A percentile compares a stretch with the other conserved stretches of the same genome.
Evolutionary conservation across 2,888 invertebrate genomes (phyloP).

Genomic region (Frankliniella intonsa): DNA sequence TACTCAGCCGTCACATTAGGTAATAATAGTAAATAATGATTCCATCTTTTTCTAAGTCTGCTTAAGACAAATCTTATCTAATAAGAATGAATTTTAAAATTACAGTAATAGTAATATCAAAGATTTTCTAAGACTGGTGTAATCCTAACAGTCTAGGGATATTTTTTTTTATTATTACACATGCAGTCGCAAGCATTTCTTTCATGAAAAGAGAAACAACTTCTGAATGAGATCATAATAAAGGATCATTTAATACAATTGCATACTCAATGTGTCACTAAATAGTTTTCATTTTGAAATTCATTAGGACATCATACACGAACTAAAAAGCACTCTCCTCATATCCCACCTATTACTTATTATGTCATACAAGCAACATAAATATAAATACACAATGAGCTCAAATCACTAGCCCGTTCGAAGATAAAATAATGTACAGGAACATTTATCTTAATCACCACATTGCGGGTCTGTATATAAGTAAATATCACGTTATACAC

Average conservation of each 20-base stretch:
- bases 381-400: constrained; percentile 24
- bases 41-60: not conserved
- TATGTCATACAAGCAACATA: constrained; percentile 21
- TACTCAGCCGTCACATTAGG: not conserved
- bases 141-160: not conserved
- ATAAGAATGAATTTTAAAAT: not conserved
- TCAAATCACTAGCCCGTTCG: not conserved
- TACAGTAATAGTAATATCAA: not conserved
- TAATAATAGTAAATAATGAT: not conserved
- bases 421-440: constrained; percentile 18
- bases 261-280: constrained; percentile 9
- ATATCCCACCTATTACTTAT: not conserved
- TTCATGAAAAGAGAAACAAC: constrained; percentile 11
- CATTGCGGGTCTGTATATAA: constrained; percentile 16
- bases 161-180: not conserved
- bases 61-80: not conserved
- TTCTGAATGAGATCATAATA: not conserved
- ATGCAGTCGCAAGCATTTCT: not conserved
- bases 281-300: not conserved
- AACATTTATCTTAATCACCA: not conserved
- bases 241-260: constrained; percentile 24
- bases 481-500: constrained; percentile 17
- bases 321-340: not conserved
- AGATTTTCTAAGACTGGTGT: not conserved
- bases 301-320: not conserved